phyloP scores from a whole-genome alignment of 64 coral and sea anemone species.

The Montipora sp. region DNA sequence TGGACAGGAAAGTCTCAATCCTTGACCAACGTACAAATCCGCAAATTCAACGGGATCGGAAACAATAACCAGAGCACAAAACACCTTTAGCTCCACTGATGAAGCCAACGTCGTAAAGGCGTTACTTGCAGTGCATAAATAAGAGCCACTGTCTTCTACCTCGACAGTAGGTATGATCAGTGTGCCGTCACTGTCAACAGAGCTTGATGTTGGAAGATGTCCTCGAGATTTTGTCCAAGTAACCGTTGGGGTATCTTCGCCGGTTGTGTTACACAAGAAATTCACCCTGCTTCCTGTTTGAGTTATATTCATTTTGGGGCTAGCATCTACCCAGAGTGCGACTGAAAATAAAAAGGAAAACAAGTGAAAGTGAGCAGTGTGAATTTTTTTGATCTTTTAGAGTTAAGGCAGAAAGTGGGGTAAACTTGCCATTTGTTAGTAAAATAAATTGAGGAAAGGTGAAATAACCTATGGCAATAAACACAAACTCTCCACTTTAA shows the following conservation, averaged over 20 bases:
- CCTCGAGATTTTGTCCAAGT: constrained; percentile 15
- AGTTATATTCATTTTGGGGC: background rate
- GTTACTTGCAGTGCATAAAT: constrained; percentile 28
- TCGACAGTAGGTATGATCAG: background rate
- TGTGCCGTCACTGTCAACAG: background rate
- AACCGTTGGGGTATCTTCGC: background rate
- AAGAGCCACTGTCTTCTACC: background rate
- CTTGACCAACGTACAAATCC: background rate
- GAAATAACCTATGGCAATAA: no score
- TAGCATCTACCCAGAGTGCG: background rate
- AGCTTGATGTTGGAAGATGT: background rate
- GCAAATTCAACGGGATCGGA: background rate
- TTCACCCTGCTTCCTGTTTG: background rate
- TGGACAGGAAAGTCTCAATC: background rate
- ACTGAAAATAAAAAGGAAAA: background rate
- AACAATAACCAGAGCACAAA: background rate
- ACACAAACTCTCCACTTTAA: no score
- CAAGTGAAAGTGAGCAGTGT: background rate
- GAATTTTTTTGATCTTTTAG: no score
- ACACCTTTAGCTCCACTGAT: constrained; percentile 6
- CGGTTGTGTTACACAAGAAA: constrained; percentile 16
- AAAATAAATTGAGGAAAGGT: no score
- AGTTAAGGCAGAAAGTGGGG: no score
- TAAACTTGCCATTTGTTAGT: no score
- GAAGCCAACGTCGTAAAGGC: background rate